Evolutionary conservation across 1,140 invertebrate genomes (phyloP).

Genomic region (Anastrepha obliqua): DNA sequence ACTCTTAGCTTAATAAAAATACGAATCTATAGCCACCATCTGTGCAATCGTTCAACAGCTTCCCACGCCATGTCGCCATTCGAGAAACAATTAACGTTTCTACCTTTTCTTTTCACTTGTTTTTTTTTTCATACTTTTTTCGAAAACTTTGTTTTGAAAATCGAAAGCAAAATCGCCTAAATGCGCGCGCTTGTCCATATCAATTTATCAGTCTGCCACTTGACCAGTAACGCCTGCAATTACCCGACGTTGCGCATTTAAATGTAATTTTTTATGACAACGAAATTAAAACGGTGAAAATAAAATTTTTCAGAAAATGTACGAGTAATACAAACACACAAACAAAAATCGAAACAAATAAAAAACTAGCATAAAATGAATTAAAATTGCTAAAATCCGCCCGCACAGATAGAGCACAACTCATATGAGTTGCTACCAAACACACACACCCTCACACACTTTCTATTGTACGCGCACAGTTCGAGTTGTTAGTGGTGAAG

Average conservation of each 20-base stretch:
- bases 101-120: neutral
- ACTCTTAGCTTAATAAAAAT: neutral
- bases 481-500: neutral
- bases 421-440: neutral
- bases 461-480: neutral
- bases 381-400: constrained; percentile 46
- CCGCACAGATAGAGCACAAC: constrained; percentile 6
- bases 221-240: constrained; percentile 46
- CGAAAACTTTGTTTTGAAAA: constrained; percentile 6
- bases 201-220: constrained; percentile 49
- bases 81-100: constrained; percentile 50
- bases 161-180: constrained; percentile 47
- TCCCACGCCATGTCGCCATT: constrained; percentile 41
- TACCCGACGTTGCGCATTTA: constrained; percentile 50
- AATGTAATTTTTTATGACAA: constrained; percentile 52
- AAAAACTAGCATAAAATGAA: constrained; percentile 39
- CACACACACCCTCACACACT: neutral
- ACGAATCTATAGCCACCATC: neutral
- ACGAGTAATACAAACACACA: neutral
- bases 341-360: neutral
- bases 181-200: constrained; percentile 48
- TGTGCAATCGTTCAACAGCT: constrained; percentile 37
- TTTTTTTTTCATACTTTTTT: neutral
- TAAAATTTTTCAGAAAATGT: constrained; percentile 7
- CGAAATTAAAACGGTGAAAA: constrained; percentile 50